A percentile compares a stretch with the other conserved stretches of the same genome.
Conservation (phyloP, 2,888 invertebrate species). For the Candidula unifasciata region DNA sequence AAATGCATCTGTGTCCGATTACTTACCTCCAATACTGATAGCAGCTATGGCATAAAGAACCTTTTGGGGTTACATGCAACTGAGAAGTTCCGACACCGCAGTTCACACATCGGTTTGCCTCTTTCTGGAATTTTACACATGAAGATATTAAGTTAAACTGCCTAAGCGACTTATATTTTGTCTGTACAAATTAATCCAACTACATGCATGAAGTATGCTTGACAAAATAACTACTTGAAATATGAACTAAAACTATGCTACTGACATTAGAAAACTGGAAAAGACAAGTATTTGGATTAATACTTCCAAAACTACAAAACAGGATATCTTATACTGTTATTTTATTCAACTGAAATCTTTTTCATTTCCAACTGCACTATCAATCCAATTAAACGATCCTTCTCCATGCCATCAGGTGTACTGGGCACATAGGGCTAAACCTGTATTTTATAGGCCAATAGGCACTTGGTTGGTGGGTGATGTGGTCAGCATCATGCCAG, state of each 20-base stretch:
- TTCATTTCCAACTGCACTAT: too few relatives aligned
- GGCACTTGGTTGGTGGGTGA: too few relatives aligned
- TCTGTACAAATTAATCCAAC: too few relatives aligned
- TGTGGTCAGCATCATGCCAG: too few relatives aligned
- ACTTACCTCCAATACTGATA: constrained; percentile 87
- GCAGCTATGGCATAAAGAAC: constrained; percentile 88
- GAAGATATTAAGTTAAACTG: background rate
- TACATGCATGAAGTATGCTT: too few relatives aligned
- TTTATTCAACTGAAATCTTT: too few relatives aligned
- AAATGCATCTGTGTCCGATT: background rate
- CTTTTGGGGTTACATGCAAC: constrained; percentile 84
- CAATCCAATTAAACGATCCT: too few relatives aligned
- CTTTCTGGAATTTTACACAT: constrained; percentile 61
- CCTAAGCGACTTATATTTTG: too few relatives aligned
- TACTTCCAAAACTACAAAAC: background rate
- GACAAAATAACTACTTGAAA: background rate
- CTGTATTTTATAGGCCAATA: too few relatives aligned
- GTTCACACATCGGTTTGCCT: constrained; percentile 80
- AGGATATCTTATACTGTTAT: too few relatives aligned
- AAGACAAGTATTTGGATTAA: background rate
- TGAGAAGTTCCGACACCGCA: constrained; percentile 88
- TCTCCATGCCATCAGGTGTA: too few relatives aligned
- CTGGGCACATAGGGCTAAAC: too few relatives aligned
- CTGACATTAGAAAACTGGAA: background rate
- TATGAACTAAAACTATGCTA: background rate